Evolutionary conservation across 2,888 invertebrate species (phyloP).

Genomic region (Drosophila mettleri): DNA sequence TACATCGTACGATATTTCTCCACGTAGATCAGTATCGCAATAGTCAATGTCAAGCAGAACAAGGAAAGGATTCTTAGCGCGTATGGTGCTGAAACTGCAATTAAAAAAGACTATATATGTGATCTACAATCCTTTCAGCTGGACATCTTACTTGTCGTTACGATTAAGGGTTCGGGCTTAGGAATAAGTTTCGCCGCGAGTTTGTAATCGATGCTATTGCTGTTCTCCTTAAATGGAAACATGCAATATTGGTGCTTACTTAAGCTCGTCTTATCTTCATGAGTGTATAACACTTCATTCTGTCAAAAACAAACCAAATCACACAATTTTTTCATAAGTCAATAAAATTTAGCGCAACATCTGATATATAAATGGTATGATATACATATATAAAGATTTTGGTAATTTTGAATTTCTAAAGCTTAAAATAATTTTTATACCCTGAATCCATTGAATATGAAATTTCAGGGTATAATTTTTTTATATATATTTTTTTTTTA

Average conservation of each 20-base stretch:
- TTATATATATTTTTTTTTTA: no score
- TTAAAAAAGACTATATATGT: background rate
- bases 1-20: constrained; percentile 2
- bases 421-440: no score
- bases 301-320: background rate
- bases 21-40: constrained; percentile 72
- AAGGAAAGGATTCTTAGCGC: constrained; percentile 86
- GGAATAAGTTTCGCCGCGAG: background rate
- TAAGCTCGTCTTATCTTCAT: background rate
- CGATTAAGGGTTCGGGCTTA: rapidly evolving
- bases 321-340: no score
- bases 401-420: no score
- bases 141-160: background rate
- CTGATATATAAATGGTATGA: no score
- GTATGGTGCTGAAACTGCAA: background rate
- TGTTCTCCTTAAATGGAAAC: background rate
- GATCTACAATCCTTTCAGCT: no score
- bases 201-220: background rate
- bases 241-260: constrained; percentile 14
- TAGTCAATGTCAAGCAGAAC: constrained; percentile 89
- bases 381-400: no score
- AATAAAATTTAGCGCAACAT: no score
- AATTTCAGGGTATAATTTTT: no score
- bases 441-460: no score
- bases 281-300: constrained; percentile 7